These are phyloP conservation scores for Heterodera schachtii DNA, from an alignment of 1,140 invertebrate species.

Conservation along the genomic window DNA sequence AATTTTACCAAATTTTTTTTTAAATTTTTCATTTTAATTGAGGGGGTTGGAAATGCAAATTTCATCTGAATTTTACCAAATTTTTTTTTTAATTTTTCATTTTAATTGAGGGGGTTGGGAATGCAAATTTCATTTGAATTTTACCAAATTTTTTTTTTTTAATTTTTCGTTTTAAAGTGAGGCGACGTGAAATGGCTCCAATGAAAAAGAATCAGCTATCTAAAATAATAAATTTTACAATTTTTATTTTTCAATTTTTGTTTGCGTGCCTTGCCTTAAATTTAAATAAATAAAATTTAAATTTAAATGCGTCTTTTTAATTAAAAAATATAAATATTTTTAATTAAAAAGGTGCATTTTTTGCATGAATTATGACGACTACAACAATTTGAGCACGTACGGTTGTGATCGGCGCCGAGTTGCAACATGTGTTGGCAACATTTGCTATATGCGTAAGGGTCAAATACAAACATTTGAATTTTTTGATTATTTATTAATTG, in stretches of 20 bases:
- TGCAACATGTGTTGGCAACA: constrained; percentile 49
- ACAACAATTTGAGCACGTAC: constrained; percentile 48
- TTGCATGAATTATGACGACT: constrained; percentile 58
- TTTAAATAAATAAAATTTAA: no score
- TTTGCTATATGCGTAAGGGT: constrained; percentile 55
- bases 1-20: no score
- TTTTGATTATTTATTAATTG: background rate
- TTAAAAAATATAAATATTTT: constrained; percentile 14
- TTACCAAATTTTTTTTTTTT: background rate
- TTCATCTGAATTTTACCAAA: no score
- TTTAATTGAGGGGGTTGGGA: no score
- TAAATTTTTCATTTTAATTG: no score
- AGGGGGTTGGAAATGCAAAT: no score
- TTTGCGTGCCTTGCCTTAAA: background rate
- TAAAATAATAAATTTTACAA: no score
- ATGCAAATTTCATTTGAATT: no score
- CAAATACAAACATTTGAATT: constrained; percentile 3
- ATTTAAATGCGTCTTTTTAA: no score
- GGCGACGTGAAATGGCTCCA: no score
- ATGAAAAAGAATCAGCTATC: no score
- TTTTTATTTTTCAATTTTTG: background rate
- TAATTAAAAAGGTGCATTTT: constrained; percentile 51
- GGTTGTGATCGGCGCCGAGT: constrained; percentile 43
- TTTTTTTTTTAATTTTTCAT: no score
- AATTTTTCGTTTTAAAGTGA: background rate